These are phyloP conservation scores for Crematogaster levior DNA, from an alignment of 2,888 invertebrate species.

Conservation along the genomic window DNA sequence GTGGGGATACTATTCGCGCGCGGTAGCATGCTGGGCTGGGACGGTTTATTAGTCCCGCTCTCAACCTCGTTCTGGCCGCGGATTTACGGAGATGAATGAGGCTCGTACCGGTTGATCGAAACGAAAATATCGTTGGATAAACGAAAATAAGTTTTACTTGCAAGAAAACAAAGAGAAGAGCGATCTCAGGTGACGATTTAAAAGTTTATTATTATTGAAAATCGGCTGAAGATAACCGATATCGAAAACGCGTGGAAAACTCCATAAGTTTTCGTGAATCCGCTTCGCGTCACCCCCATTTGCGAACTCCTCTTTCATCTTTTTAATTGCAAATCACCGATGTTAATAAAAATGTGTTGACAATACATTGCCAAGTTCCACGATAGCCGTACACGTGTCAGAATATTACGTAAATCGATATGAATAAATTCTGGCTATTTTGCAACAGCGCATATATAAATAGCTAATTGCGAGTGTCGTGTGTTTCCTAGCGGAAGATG, in stretches of 20 bases:
- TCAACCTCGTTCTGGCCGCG: conserved; percentile 47
- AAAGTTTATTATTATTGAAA: background rate
- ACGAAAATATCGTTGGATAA: conserved; percentile 2
- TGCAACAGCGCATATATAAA: background rate
- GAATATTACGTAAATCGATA: too few relatives aligned
- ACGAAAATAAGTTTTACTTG: conserved; percentile 46
- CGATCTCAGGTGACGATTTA: conserved; percentile 1
- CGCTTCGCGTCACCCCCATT: too few relatives aligned
- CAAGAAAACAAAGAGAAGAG: background rate
- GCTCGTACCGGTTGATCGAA: conserved; percentile 31
- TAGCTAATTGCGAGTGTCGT: conserved; percentile 1
- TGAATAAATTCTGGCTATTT: background rate
- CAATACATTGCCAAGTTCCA: too few relatives aligned
- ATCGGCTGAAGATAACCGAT: background rate
- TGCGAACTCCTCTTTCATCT: background rate
- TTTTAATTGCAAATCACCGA: background rate
- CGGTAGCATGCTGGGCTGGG: conserved; percentile 40
- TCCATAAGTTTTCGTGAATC: background rate
- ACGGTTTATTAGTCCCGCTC: conserved; percentile 50
- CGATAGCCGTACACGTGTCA: too few relatives aligned
- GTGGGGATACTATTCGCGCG: conserved; percentile 64
- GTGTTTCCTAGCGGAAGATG: conserved; percentile 52
- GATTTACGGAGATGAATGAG: conserved; percentile 60
- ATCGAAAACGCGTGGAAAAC: background rate
- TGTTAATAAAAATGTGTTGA: too few relatives aligned